Conservation (phyloP, 2,113 vertebrate species). For the Odocoileus virginianus region DNA sequence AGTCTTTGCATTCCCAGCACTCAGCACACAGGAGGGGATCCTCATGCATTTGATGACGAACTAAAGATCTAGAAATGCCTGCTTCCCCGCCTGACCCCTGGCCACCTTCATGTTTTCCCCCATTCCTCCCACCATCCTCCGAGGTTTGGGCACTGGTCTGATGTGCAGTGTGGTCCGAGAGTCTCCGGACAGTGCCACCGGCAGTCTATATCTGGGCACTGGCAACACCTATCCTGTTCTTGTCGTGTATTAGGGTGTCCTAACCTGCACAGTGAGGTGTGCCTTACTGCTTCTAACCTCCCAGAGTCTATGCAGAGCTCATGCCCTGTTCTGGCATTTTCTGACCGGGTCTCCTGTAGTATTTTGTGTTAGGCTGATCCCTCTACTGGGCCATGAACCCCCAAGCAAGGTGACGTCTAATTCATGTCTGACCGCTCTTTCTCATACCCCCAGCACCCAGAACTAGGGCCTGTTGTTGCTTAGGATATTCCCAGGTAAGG, state of each 20-base stretch:
- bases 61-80: neutral
- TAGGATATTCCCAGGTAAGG: neutral
- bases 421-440: no score
- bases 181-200: neutral
- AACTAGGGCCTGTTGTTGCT: neutral
- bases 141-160: neutral
- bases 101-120: fast-evolving
- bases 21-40: neutral
- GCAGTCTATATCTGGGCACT: fast-evolving
- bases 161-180: fast-evolving
- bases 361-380: neutral
- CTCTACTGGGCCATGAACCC: neutral
- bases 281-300: neutral
- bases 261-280: neutral
- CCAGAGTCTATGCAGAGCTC: neutral
- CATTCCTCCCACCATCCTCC: neutral
- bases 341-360: neutral
- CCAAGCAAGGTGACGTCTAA: no score
- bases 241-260: neutral
- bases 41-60: neutral
- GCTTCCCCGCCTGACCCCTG: neutral
- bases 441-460: neutral
- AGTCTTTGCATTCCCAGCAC: no score
- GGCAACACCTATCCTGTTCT: neutral
- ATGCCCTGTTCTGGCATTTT: neutral